phyloP scores from a whole-genome alignment of 2,888 invertebrate species.

The Meiosimyza platycephala region DNA sequence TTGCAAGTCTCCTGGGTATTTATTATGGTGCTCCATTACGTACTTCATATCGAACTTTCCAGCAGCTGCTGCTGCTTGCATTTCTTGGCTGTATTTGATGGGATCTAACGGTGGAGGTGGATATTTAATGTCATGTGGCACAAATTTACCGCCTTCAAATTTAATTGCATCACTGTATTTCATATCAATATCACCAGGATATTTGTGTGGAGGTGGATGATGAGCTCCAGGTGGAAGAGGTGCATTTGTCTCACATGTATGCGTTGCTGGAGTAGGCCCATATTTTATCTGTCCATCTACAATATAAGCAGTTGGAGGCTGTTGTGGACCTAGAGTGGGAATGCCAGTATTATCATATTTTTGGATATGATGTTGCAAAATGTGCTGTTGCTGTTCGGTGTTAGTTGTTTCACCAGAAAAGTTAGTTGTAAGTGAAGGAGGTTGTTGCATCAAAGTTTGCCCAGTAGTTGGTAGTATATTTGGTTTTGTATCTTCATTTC shows the following conservation, averaged over 20 bases:
- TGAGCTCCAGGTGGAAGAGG: constrained; percentile 43
- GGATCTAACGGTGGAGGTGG: constrained; percentile 62
- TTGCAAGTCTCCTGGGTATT: constrained; percentile 58
- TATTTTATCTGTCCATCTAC: constrained; percentile 61
- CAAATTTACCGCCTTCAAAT: constrained; percentile 59
- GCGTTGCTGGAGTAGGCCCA: constrained; percentile 50
- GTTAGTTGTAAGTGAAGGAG: constrained; percentile 38
- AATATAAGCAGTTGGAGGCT: constrained; percentile 58
- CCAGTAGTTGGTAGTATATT: constrained; percentile 56
- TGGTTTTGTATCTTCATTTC: constrained; percentile 65
- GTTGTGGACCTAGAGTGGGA: constrained; percentile 38
- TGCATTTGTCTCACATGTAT: constrained; percentile 47
- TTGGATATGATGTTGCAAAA: constrained; percentile 57
- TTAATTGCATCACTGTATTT: constrained; percentile 64
- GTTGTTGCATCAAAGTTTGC: constrained; percentile 49
- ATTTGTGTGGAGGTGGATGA: constrained; percentile 56
- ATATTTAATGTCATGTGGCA: constrained; percentile 68
- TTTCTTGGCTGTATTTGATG: constrained; percentile 64
- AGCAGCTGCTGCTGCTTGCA: constrained; percentile 61
- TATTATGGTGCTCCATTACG: constrained; percentile 62
- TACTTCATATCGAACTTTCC: constrained; percentile 67
- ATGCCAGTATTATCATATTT: constrained; percentile 17
- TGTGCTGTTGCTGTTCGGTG: constrained; percentile 38
- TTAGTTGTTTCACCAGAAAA: constrained; percentile 9
- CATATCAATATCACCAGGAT: constrained; percentile 62